phyloP scores from a whole-genome alignment of 2,888 invertebrate genomes.

The Phaedon cochleariae region DNA sequence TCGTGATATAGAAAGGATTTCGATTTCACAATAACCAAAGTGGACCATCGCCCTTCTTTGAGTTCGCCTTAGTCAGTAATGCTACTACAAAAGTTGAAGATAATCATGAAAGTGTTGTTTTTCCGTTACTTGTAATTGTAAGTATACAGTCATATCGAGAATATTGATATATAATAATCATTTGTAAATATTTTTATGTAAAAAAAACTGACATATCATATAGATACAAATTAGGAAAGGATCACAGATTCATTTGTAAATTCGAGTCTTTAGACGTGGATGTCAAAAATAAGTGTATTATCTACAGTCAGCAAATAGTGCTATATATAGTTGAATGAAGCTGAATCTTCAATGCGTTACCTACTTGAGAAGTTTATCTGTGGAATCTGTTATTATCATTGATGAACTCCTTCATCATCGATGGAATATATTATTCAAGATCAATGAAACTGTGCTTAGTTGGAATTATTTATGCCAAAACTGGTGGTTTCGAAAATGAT shows the following conservation, averaged over 20 bases:
- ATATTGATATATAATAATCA: slow-evolving; percentile 3
- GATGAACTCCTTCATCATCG: too few species aligned
- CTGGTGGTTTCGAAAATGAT: too few species aligned
- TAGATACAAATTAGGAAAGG: slow-evolving; percentile 38
- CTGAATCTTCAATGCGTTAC: too few species aligned
- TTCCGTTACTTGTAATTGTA: not conserved
- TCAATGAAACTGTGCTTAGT: too few species aligned
- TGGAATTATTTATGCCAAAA: too few species aligned
- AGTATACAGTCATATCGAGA: not conserved
- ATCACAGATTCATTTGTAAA: slow-evolving; percentile 34
- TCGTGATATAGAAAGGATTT: too few species aligned
- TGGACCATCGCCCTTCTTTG: not conserved
- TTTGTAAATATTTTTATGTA: slow-evolving; percentile 46
- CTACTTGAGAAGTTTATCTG: too few species aligned
- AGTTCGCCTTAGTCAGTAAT: not conserved
- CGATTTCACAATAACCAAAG: not conserved
- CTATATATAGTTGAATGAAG: too few species aligned
- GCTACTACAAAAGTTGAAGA: not conserved
- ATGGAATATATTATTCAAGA: too few species aligned
- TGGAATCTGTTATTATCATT: too few species aligned
- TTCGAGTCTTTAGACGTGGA: slow-evolving; percentile 34
- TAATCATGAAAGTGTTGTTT: not conserved
- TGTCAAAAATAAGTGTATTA: slow-evolving; percentile 38
- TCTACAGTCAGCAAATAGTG: slow-evolving; percentile 28
- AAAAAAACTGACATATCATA: slow-evolving; percentile 59